Percentiles rank a stretch among this genome's conserved stretches.
Evolutionary conservation across 2,888 invertebrate species (phyloP).

Genomic region (Epiblema foenella): DNA sequence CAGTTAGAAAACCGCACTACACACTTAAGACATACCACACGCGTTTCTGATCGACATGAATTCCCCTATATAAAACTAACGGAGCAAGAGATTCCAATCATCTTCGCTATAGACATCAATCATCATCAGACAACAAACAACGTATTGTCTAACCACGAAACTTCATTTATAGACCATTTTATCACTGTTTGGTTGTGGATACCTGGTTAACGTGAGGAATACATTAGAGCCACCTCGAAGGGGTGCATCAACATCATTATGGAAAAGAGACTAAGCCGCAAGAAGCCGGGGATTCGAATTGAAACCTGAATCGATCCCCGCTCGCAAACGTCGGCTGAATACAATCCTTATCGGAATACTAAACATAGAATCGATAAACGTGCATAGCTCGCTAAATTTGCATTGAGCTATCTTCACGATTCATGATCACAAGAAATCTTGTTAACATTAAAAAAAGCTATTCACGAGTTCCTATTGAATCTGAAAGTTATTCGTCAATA

Average conservation of each 20-base stretch:
- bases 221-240: not conserved
- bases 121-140: slow-evolving; percentile 14
- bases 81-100: slow-evolving; percentile 29
- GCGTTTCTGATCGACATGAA: slow-evolving; percentile 22
- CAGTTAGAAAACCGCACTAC: slow-evolving; percentile 34
- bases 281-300: slow-evolving; percentile 49
- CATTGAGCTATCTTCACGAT: slow-evolving; percentile 5
- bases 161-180: not conserved
- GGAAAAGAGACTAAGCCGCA: slow-evolving; percentile 50
- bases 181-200: not conserved
- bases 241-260: slow-evolving; percentile 58
- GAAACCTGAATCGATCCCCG: slow-evolving; percentile 44
- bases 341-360: slow-evolving; percentile 33
- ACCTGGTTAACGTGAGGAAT: slow-evolving; percentile 1
- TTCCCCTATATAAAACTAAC: slow-evolving; percentile 22
- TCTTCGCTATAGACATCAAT: slow-evolving; percentile 21
- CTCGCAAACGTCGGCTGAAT: slow-evolving; percentile 33
- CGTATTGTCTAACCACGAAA: slow-evolving; percentile 13
- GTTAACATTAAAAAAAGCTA: slow-evolving; percentile 5
- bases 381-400: slow-evolving; percentile 7
- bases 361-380: slow-evolving; percentile 32
- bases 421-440: slow-evolving; percentile 16
- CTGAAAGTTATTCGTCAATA: slow-evolving; percentile 34
- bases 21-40: slow-evolving; percentile 9
- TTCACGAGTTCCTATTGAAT: slow-evolving; percentile 19